phyloP scores from a whole-genome alignment of 2,113 vertebrate genomes.

The Petrocephalus zakoni region DNA sequence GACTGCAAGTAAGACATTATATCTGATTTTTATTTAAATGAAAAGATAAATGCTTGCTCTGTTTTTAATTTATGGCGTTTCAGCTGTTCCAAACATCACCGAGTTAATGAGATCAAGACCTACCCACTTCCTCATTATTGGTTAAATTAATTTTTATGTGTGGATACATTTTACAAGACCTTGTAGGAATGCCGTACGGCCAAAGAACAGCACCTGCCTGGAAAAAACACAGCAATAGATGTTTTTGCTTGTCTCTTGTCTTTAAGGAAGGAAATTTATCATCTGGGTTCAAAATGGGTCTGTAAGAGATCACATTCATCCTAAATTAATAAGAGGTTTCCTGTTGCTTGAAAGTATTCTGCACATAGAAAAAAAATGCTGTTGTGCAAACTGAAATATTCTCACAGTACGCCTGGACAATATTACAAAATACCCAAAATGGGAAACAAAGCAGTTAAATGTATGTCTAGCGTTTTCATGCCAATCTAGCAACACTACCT shows the following conservation, averaged over 20 bases:
- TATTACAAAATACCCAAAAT: neutral
- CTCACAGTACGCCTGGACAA: neutral
- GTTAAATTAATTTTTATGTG: neutral
- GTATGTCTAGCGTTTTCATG: neutral
- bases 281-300: neutral
- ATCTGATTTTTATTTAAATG: conserved; percentile 6
- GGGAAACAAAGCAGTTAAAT: neutral
- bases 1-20: neutral
- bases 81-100: neutral
- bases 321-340: neutral
- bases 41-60: neutral
- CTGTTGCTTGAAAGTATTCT: neutral
- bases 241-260: neutral
- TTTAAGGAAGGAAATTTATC: neutral
- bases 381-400: neutral
- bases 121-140: neutral
- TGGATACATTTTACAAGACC: neutral
- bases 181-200: neutral
- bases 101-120: neutral
- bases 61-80: neutral
- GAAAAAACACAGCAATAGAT: neutral
- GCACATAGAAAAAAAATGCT: neutral
- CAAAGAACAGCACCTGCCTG: neutral
- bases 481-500: neutral
- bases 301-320: neutral